Evolutionary conservation across 2,113 vertebrate genomes (phyloP), one percentile per base, ranked within the genome.

Genomic region (Plectropomus leopardus): DNA sequence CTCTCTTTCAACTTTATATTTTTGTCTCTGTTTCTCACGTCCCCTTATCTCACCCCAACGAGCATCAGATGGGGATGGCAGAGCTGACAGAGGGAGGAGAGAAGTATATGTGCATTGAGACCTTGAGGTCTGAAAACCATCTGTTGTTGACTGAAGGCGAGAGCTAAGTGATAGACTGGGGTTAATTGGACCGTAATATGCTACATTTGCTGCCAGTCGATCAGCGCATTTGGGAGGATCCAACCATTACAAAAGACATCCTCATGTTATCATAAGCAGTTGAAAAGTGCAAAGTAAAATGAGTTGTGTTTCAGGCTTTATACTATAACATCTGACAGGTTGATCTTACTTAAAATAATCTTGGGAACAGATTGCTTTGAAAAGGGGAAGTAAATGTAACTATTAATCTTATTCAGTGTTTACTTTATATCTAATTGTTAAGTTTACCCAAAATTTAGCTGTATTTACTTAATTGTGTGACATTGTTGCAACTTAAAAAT

Each of bases 81-180:
- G 69, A 76, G 64, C 47, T 78, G 71, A 82, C 67, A 72, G 71
- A 80, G 75, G 73, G 79, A 75, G 32, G 55, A 26, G 28, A 68
- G 58, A 71, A 60, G 64, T 78, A 23, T 76, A n/a, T 84, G 48
- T 61, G 68, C 74, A 55, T 51, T 61, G 67, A 47, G 85, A 82
- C 71, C 63, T 76, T 42, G 34, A 86, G 59, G 63, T 82, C 71
- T 70, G 19, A 55, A 86, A 84, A 82, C 68, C 84, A 82, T 91
- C 72, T 89, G 88, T 64, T 88, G 73, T 77, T 79, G 53, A 72
- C 76, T 44, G 67, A 73, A 71, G 57, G 69, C 5, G 26, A 76
- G 48, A 68, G 69, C 58, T 45, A 34, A 75, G 57, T 4, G 15
- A 78, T 65, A 71, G 59, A 80, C 69, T 30, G 44, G 58, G 47